These are phyloP conservation scores for Cavia porcellus DNA, from an alignment of 2,113 vertebrate genomes.

Conservation along the genomic window DNA sequence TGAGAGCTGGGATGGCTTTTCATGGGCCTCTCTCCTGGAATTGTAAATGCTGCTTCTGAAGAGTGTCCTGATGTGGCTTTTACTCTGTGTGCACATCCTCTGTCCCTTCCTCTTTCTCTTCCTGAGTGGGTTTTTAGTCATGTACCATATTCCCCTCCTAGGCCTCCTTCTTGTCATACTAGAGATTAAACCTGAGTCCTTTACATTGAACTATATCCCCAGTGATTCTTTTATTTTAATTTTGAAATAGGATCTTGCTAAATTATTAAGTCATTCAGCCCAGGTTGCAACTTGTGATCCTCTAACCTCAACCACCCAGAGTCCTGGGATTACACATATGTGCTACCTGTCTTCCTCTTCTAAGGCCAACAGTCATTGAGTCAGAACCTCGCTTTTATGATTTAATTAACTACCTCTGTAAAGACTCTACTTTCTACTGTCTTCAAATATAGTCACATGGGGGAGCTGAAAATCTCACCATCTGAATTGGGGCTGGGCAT, in stretches of 20 bases:
- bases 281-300: no score
- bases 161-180: background rate
- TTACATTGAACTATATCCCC: background rate
- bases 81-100: background rate
- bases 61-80: no score
- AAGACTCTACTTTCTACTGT: background rate
- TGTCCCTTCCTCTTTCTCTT: background rate
- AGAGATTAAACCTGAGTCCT: background rate
- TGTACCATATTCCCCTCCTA: background rate
- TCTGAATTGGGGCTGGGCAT: fast-evolving
- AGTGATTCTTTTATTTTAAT: background rate
- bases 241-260: background rate
- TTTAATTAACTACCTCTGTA: no score
- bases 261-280: background rate
- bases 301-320: background rate
- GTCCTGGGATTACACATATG: background rate
- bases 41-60: background rate
- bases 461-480: background rate
- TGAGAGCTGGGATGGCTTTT: background rate
- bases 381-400: background rate
- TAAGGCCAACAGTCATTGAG: background rate
- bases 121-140: no score
- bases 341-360: background rate
- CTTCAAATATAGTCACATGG: background rate
- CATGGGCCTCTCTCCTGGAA: background rate